A percentile compares a stretch with the other conserved stretches of the same genome.
Evolutionary conservation across 1,140 invertebrate genomes (phyloP).

Genomic region (Stenopsyche tienmushanensis): DNA sequence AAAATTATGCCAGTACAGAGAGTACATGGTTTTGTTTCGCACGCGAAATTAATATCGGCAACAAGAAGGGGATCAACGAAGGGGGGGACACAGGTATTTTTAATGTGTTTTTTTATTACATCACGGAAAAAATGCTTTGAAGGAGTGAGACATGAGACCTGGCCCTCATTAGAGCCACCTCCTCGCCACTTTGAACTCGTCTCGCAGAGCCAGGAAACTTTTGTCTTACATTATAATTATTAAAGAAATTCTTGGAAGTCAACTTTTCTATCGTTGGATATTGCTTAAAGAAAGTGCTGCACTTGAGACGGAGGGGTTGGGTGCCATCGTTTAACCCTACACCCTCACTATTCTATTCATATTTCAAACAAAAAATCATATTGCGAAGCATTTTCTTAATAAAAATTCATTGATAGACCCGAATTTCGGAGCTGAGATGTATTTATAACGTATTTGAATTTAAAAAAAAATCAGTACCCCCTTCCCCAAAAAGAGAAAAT

Average conservation of each 20-base stretch:
- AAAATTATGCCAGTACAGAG: slow-evolving; percentile 14
- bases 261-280: slow-evolving; percentile 23
- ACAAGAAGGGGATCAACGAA: slow-evolving; percentile 6
- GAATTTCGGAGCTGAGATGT: too few relatives aligned
- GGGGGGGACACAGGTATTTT: slow-evolving; percentile 31
- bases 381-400: too few relatives aligned
- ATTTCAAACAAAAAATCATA: too few relatives aligned
- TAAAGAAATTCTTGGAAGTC: slow-evolving; percentile 25
- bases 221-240: slow-evolving; percentile 38
- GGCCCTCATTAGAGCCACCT: slow-evolving; percentile 31
- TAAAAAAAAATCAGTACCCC: too few relatives aligned
- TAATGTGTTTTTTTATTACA: slow-evolving; percentile 37
- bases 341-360: too few relatives aligned
- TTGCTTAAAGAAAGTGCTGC: slow-evolving; percentile 10
- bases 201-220: slow-evolving; percentile 10
- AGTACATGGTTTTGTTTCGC: neutral
- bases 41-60: slow-evolving; percentile 30
- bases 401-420: too few relatives aligned
- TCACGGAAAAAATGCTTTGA: slow-evolving; percentile 37
- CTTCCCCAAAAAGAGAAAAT: too few relatives aligned
- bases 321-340: neutral
- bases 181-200: slow-evolving; percentile 17
- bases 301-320: slow-evolving; percentile 12
- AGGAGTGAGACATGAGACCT: slow-evolving; percentile 18
- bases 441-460: too few relatives aligned